Evolutionary conservation across 2,797 vertebrate species (phyloP).

Genomic region (Macroramphosus scolopax): DNA sequence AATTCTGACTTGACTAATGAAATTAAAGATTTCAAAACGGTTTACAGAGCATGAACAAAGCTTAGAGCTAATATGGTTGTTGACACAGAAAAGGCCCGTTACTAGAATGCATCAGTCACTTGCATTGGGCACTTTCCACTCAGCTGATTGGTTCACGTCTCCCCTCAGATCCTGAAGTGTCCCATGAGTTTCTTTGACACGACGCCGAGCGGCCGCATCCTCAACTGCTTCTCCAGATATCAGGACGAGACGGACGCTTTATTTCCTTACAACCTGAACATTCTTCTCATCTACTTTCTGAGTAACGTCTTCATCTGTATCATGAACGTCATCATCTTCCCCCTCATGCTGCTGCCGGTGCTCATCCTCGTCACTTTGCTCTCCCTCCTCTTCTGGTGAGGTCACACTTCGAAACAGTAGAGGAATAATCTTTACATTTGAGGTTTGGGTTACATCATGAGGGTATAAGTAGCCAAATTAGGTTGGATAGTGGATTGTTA

Average conservation of each 20-base stretch:
- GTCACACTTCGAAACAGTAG: neutral
- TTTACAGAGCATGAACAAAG: no score
- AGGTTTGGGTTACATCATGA: no score
- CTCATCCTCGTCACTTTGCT: conserved; percentile 57
- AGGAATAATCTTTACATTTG: no score
- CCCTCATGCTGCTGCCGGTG: conserved; percentile 72
- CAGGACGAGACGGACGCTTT: conserved; percentile 80
- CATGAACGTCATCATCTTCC: conserved; percentile 74
- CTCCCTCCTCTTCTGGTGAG: conserved; percentile 69
- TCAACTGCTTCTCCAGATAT: conserved; percentile 87
- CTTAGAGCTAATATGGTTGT: no score
- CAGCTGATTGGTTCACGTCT: no score
- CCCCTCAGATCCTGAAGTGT: conserved; percentile 10
- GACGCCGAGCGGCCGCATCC: conserved; percentile 82
- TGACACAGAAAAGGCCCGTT: no score
- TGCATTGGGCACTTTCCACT: no score
- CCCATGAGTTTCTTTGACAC: conserved; percentile 86
- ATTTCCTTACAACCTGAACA: conserved; percentile 77
- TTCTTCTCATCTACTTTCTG: conserved; percentile 79
- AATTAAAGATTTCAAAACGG: no score
- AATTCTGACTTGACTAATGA: no score
- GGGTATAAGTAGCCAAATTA: no score
- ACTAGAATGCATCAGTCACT: no score
- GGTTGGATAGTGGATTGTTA: no score
- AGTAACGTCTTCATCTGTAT: conserved; percentile 64